phyloP scores from a whole-genome alignment of 1,140 invertebrate genomes.

The Acromyrmex charruanus region DNA sequence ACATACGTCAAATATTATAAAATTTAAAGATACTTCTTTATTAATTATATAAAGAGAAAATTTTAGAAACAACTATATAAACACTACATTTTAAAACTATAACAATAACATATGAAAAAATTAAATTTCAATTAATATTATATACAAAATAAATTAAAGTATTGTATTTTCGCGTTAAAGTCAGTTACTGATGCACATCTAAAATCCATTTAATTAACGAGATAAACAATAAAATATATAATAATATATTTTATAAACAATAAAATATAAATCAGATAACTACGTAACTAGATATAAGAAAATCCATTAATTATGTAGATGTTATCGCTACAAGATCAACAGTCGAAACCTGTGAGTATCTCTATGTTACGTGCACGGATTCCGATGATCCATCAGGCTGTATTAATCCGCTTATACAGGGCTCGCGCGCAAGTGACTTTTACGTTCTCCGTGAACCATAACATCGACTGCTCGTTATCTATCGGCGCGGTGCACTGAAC shows the following conservation, averaged over 20 bases:
- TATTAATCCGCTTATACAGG: constrained; percentile 57
- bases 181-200: background rate
- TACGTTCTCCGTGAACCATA: constrained; percentile 59
- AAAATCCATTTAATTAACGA: background rate
- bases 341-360: background rate
- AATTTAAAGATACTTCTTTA: background rate
- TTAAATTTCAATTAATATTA: background rate
- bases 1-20: background rate
- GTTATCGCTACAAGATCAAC: constrained; percentile 46
- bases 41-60: background rate
- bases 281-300: constrained; percentile 28
- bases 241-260: background rate
- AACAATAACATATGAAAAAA: background rate
- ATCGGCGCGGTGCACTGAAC: constrained; percentile 14
- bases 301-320: constrained; percentile 49
- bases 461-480: constrained; percentile 62
- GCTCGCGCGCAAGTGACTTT: constrained; percentile 51
- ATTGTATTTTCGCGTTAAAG: background rate
- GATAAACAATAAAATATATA: background rate
- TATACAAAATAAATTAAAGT: background rate
- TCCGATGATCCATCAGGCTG: constrained; percentile 57
- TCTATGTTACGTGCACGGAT: constrained; percentile 40
- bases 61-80: background rate
- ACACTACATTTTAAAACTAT: background rate
- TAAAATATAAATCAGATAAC: background rate